Evolutionary conservation across 2,797 vertebrate species (phyloP), one percentile per base, ranked within the genome.

Genomic region (Vespertilio murinus): DNA sequence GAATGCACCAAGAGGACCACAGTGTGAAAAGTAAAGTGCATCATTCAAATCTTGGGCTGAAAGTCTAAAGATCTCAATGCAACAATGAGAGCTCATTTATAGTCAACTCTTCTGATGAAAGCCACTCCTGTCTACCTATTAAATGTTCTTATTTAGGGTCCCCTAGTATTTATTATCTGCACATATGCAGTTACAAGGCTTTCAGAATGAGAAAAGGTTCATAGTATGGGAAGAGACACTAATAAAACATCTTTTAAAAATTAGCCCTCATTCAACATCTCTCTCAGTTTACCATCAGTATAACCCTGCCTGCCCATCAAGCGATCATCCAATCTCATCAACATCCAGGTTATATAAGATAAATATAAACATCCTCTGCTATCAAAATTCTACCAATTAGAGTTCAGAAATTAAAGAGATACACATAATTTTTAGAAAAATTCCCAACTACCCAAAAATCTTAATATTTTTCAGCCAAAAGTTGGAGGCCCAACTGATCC

Each of bases 331-430:
- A 42, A 7, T 70, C 28, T 77, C 6, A 7, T 40, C 71, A 89
- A 92, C 7, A 81, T 22, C 16, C 18, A 73, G 71, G 38, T 30
- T 90, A 77, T 16, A 42, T 42, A 42, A 42, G 42, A 52, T 35
- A 73, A 64, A 45, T 35, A 45, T 0, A 80, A 22, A 33, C 10
- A 74, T 16, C 23, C 7, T 87, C 67, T 83, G 47, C 33, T 84
- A 61, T 54, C 25, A 87, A 83, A 79, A 83, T 71, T 93, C 25
- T 75, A 88, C 35, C 65, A 79, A 28, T 52, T 5, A 88, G 69
- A 78, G 7, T 73, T 92, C 56, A 88, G 38, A 77, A 92, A 93
- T 23, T 73, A 45, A 95, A 82, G 74, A 81, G n/a, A 78, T 64
- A 84, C 78, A 74, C 10, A 47, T 10, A 45, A 42, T 82, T 89